Percentiles rank a stretch among this genome's conserved stretches.
Conservation (phyloP, 2,888 invertebrate genomes). For the Ophion ellenae region DNA sequence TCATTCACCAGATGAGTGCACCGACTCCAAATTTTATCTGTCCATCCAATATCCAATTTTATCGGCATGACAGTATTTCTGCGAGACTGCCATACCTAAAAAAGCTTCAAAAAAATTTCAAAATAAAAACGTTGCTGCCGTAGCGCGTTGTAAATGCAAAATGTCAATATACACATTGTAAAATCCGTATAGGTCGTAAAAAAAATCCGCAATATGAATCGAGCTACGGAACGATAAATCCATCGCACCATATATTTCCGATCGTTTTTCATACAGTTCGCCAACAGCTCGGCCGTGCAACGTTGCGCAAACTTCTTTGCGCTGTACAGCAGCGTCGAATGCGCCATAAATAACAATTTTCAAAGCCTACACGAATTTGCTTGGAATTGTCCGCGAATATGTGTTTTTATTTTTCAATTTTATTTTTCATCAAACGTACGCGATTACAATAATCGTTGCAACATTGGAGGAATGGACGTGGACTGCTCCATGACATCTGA, state of each 20-base stretch:
- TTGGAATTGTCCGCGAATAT: background rate
- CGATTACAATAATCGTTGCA: slow-evolving; percentile 19
- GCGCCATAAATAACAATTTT: slow-evolving; percentile 63
- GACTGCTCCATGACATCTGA: slow-evolving; percentile 9
- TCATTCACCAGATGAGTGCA: too few relatives aligned
- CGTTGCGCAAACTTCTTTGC: slow-evolving; percentile 57
- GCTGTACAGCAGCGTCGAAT: slow-evolving; percentile 18
- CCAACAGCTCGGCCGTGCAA: slow-evolving; percentile 4
- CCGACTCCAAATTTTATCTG: too few relatives aligned
- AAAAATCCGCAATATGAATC: slow-evolving; percentile 8
- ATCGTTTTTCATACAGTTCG: slow-evolving; percentile 50
- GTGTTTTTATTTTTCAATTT: background rate
- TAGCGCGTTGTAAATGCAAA: background rate
- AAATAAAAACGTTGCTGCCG: background rate
- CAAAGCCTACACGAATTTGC: slow-evolving; percentile 57
- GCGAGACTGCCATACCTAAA: too few relatives aligned
- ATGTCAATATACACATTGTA: background rate
- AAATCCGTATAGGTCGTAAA: background rate
- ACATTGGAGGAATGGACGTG: slow-evolving; percentile 1
- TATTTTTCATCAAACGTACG: too few relatives aligned
- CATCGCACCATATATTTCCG: slow-evolving; percentile 20
- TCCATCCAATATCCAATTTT: too few relatives aligned
- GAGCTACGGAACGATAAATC: slow-evolving; percentile 57
- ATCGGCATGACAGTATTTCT: too few relatives aligned
- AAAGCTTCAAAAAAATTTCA: too few relatives aligned